Evolutionary conservation across 2,888 invertebrate species (phyloP).

Genomic region (Euphydryas editha): DNA sequence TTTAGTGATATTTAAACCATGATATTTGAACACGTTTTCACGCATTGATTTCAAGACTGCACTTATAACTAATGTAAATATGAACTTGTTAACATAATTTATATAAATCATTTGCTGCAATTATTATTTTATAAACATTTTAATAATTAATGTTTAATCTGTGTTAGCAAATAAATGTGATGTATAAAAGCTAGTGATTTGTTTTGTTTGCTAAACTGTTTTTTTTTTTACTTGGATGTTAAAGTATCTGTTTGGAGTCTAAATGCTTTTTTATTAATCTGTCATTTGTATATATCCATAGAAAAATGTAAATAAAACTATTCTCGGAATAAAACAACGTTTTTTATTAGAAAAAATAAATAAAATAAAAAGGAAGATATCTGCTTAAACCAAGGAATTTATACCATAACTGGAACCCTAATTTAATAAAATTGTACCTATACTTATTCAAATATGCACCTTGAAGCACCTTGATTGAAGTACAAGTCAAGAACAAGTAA

Average conservation of each 20-base stretch:
- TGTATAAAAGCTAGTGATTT: conserved; percentile 38
- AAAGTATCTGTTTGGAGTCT: conserved; percentile 45
- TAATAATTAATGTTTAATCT: conserved; percentile 22
- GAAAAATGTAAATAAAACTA: conserved; percentile 79
- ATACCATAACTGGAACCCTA: neutral
- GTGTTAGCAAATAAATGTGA: conserved; percentile 36
- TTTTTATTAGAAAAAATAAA: conserved; percentile 60
- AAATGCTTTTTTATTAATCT: conserved; percentile 55
- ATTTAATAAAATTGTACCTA: no score
- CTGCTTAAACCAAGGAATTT: no score
- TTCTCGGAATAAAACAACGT: conserved; percentile 67
- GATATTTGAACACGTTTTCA: conserved; percentile 11
- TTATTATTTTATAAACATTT: conserved; percentile 44
- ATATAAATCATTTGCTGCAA: conserved; percentile 15
- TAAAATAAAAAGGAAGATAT: neutral
- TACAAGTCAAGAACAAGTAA: no score
- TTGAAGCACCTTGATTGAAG: no score
- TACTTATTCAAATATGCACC: no score
- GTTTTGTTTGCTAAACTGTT: conserved; percentile 51
- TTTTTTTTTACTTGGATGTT: conserved; percentile 48
- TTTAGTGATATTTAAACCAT: conserved; percentile 5
- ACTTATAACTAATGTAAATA: conserved; percentile 58
- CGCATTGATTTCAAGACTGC: conserved; percentile 65
- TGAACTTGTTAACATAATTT: conserved; percentile 32
- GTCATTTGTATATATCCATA: conserved; percentile 70